Base-by-base conservation (phyloP, 2,113 vertebrate genomes). In the Phaethornis superciliosus region DNA sequence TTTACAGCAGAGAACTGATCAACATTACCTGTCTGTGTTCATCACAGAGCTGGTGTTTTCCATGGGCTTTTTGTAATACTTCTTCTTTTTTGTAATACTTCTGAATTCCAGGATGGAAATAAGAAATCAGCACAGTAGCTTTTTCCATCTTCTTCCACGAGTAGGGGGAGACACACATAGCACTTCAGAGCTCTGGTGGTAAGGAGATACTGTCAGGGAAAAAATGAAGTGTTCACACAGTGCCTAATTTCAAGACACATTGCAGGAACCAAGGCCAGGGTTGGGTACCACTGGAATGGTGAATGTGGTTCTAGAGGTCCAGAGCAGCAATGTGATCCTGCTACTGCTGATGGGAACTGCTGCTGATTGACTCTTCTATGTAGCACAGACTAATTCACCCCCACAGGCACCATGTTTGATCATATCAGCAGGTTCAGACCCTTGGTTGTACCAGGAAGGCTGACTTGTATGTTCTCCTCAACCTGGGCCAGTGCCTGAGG, bases 151-250 rank as follows among this genome's bases (percentile, higher is more conserved):
- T 70, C 15, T 26, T 82, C 44, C 30, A 14, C 0, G 2, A 58
- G 30, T 19, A 35, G 10, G 3, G 11, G 16, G 49, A 72, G 37
- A 76, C 9, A 15, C 0, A 0, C 7, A 1, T 2, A 64, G 64
- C n/a, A 37, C 12, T 5, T 16, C 1, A 0, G 4, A 37, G 5
- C 22, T 58, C 0, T 2, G 28, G 5, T 9, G 46, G 10, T 5
- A 2, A 60, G 42, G 35, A 49, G 30, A 22, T 10, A 17, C 62
- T 85, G 47, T 2, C 20, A 65, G 51, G 32, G 42, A 28, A 47
- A 75, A 17, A 60, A 19, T 54, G 13, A 26, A 65, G 19, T 23
- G 46, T 18, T 64, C 8, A 0, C 35, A 54, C 6, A 0, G 0
- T 70, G 24, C 30, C 46, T n/a, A 4, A 67, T 77, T 85, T 78